phyloP scores from a whole-genome alignment of 2,113 vertebrate species.

The Baryphthengus martii region DNA sequence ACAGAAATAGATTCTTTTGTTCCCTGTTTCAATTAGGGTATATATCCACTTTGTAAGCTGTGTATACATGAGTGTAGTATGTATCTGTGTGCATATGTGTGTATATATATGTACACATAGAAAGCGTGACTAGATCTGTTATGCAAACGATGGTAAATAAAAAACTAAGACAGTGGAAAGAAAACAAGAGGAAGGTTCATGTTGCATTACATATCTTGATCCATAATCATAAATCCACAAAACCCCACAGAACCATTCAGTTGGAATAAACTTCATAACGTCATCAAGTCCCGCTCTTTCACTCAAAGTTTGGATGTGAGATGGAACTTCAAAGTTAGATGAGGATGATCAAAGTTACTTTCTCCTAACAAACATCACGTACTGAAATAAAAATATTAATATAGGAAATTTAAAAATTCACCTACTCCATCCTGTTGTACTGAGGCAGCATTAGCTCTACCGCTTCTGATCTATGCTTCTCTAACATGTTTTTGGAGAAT shows the following conservation, averaged over 20 bases:
- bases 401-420: background rate
- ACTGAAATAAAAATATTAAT: background rate
- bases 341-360: background rate
- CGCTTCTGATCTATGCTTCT: background rate
- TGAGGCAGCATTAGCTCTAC: background rate
- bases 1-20: background rate
- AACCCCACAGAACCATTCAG: background rate
- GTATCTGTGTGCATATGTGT: background rate
- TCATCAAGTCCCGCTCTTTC: background rate
- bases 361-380: background rate
- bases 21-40: background rate
- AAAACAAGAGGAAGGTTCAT: background rate
- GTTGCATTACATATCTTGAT: background rate
- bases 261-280: background rate
- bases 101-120: background rate
- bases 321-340: background rate
- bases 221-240: background rate
- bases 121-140: background rate
- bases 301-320: background rate
- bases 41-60: background rate
- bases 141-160: background rate
- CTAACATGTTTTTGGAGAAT: background rate
- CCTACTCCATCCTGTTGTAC: background rate
- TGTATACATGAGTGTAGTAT: accelerated
- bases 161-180: background rate